Conservation (phyloP, 2,797 vertebrate genomes). For the Salarias fasciatus region DNA sequence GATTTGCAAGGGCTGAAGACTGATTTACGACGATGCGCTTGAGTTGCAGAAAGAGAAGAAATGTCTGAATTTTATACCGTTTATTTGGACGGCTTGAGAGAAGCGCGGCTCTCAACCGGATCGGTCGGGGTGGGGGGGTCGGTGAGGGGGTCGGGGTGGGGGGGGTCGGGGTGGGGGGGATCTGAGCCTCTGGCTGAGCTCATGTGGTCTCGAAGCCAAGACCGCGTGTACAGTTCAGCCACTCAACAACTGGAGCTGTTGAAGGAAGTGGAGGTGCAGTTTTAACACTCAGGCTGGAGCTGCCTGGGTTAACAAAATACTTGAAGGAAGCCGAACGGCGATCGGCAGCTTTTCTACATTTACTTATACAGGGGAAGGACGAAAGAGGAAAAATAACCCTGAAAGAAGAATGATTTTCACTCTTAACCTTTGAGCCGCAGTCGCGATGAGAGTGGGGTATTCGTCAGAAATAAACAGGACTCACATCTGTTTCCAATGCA, state of each 20-base stretch:
- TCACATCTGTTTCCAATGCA: slow-evolving; percentile 61
- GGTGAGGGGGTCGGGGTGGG: no score
- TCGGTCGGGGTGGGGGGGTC: slow-evolving; percentile 28
- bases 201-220: slow-evolving; percentile 29
- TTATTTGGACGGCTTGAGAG: no score
- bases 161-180: no score
- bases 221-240: slow-evolving; percentile 21
- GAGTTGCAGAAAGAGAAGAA: slow-evolving; percentile 48
- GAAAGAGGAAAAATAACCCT: slow-evolving; percentile 16
- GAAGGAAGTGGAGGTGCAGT: slow-evolving; percentile 24
- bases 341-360: slow-evolving; percentile 16
- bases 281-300: slow-evolving; percentile 21
- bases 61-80: slow-evolving; percentile 48
- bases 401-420: slow-evolving; percentile 27
- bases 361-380: background rate
- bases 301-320: slow-evolving; percentile 33
- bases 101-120: no score
- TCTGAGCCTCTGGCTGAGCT: slow-evolving; percentile 52
- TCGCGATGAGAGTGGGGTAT: slow-evolving; percentile 29
- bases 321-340: slow-evolving; percentile 5
- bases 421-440: slow-evolving; percentile 29
- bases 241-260: slow-evolving; percentile 34
- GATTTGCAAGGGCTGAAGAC: slow-evolving; percentile 57
- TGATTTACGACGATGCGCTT: slow-evolving; percentile 68
- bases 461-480: slow-evolving; percentile 53